Evolutionary conservation across 2,888 invertebrate genomes (phyloP), one percentile per base, ranked within the genome.

Genomic region (Oligia latruncula): DNA sequence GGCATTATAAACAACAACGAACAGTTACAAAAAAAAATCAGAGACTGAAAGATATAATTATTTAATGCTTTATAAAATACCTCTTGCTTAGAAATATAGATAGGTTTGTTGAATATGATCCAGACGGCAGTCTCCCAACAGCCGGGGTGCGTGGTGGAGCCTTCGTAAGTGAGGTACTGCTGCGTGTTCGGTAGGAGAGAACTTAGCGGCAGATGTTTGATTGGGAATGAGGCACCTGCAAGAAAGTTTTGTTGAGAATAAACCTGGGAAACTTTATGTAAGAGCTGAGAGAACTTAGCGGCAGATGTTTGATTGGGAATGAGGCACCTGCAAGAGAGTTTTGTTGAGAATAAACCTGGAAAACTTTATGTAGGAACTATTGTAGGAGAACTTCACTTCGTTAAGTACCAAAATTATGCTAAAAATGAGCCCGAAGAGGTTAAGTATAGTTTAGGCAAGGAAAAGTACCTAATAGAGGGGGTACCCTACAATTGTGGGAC

Each of bases 51-150:
- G 20, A 20, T 8, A 40, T 5, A 43, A 43, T 66, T 29, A 46
- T n/a, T 20, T 20, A 13, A 17, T 29, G 29, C 0, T 49, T 0
- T 9, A 11, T 43, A 74, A 58, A 58, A 43, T 96, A 99, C 99
- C 98, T 99, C 99, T 95, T 99, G 98, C 93, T 98, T 98, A 89
- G 99, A 99, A 94, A 99, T 99, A 97, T 99, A 99, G 94, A 99
- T 99, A 85, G 99, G 99, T 95, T 99, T 99, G 97, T 99, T 99
- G 95, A 99, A 98, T 92, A 99, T 98, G 93, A 99, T 98, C 99
- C 99, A 99, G 81, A 99, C 99, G 64, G 99, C 99, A n/a, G 99
- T 99, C 96, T 99, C 99, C 98, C 99, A 99, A 96, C 99, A 99
- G 73, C 99, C 99, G 15, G 99, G 99, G 96, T 99, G 99, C 78